Conservation (phyloP, 2,113 vertebrate species). For the Pantherophis guttatus region DNA sequence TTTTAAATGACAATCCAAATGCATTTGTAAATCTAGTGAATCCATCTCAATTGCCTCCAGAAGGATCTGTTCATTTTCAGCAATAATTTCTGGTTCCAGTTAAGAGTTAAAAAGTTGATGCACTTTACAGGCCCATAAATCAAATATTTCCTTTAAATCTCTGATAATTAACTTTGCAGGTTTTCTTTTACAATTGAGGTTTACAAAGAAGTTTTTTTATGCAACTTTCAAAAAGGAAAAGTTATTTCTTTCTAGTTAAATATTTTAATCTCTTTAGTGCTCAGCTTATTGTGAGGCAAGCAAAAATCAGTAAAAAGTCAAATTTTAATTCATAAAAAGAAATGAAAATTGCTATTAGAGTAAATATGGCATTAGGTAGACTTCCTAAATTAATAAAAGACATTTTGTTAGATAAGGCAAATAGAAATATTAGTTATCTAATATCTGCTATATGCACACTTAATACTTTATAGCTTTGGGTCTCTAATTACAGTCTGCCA, state of each 20-base stretch:
- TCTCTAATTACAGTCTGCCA: background rate
- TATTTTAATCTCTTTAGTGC: background rate
- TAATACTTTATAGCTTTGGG: background rate
- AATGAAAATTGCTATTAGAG: constrained; percentile 12
- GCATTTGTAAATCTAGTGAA: too few relatives aligned
- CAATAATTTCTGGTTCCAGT: background rate
- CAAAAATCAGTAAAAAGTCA: background rate
- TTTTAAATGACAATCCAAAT: too few relatives aligned
- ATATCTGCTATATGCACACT: constrained; percentile 17
- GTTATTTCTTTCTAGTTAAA: background rate
- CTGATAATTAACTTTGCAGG: background rate
- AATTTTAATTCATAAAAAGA: constrained; percentile 1
- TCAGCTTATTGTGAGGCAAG: background rate
- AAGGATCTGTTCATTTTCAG: background rate
- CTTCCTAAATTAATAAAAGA: constrained; percentile 24
- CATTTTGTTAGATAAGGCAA: background rate
- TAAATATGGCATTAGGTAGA: background rate
- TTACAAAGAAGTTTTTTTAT: background rate
- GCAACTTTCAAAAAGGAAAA: background rate
- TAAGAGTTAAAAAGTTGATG: background rate
- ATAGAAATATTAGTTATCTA: constrained; percentile 24
- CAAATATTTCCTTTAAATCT: background rate
- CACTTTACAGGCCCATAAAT: background rate
- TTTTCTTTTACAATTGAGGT: background rate
- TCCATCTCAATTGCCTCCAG: too few relatives aligned